These are phyloP conservation scores for Pangasius sanitwongsei DNA, from an alignment of 2,797 vertebrate genomes.

Conservation along the genomic window DNA sequence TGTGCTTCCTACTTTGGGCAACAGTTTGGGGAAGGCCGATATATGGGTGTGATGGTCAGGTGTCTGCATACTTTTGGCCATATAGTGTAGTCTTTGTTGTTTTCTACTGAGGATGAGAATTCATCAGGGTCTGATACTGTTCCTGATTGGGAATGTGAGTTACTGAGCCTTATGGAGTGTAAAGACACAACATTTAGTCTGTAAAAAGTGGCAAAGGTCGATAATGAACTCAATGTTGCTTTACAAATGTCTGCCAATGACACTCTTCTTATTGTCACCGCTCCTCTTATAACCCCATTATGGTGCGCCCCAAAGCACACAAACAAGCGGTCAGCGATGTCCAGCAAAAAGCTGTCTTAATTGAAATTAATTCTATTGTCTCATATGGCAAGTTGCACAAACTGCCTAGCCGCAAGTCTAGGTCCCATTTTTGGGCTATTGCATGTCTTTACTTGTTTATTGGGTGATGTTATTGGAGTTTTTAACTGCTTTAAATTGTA, in stretches of 20 bases:
- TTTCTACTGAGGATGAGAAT: background rate
- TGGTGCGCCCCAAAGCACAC: background rate
- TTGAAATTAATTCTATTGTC: no score
- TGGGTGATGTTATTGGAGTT: background rate
- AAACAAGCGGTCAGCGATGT: background rate
- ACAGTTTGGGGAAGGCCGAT: no score
- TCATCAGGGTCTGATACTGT: background rate
- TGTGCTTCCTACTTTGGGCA: no score
- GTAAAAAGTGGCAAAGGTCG: background rate
- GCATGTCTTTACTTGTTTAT: background rate
- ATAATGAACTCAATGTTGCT: background rate
- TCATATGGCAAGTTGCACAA: background rate
- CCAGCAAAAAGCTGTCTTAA: background rate
- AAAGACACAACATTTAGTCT: background rate
- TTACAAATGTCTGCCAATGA: background rate
- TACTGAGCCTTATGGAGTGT: background rate
- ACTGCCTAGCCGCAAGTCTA: background rate
- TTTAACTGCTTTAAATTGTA: background rate
- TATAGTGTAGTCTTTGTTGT: background rate
- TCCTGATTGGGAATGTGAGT: background rate
- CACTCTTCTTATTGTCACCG: background rate
- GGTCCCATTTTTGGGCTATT: background rate
- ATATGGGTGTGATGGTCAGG: background rate
- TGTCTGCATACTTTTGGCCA: background rate
- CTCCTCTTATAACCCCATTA: background rate